These are phyloP conservation scores for Papilio xuthus DNA, from an alignment of 1,140 invertebrate species.

Conservation along the genomic window DNA sequence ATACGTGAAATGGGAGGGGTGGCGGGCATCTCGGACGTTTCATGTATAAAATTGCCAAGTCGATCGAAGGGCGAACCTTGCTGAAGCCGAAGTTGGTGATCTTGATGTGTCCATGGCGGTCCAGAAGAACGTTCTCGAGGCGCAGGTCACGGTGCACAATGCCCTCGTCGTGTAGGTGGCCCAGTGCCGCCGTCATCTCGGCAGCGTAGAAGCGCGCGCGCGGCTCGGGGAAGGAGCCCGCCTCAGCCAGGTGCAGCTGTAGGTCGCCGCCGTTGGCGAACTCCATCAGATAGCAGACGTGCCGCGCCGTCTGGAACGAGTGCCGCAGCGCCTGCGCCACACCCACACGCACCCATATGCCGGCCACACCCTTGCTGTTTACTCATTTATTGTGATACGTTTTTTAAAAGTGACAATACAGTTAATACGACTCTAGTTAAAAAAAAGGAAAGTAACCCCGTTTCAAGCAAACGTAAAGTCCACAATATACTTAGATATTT, in stretches of 20 bases:
- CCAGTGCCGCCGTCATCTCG: slow-evolving; percentile 99
- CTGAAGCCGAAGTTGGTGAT: slow-evolving; percentile 99
- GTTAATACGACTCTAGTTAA: too few species aligned
- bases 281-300: slow-evolving; percentile 99
- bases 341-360: too few species aligned
- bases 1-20: too few species aligned
- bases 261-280: slow-evolving; percentile 99
- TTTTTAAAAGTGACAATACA: too few species aligned
- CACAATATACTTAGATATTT: too few species aligned
- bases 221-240: slow-evolving; percentile 97
- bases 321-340: slow-evolving; percentile 96
- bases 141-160: slow-evolving; percentile 99
- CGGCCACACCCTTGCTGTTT: too few species aligned
- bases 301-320: slow-evolving; percentile 99
- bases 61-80: slow-evolving; percentile 91
- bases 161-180: slow-evolving; percentile 95
- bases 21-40: too few species aligned
- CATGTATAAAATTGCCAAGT: too few species aligned
- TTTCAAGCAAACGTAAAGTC: too few species aligned
- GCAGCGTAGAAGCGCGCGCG: slow-evolving; percentile 98
- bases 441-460: too few species aligned
- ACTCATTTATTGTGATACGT: too few species aligned
- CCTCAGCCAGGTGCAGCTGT: slow-evolving; percentile 97
- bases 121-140: slow-evolving; percentile 98
- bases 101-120: slow-evolving; percentile 99